phyloP scores from a whole-genome alignment of 1,140 invertebrate species.

The Heliconius hewitsoni region DNA sequence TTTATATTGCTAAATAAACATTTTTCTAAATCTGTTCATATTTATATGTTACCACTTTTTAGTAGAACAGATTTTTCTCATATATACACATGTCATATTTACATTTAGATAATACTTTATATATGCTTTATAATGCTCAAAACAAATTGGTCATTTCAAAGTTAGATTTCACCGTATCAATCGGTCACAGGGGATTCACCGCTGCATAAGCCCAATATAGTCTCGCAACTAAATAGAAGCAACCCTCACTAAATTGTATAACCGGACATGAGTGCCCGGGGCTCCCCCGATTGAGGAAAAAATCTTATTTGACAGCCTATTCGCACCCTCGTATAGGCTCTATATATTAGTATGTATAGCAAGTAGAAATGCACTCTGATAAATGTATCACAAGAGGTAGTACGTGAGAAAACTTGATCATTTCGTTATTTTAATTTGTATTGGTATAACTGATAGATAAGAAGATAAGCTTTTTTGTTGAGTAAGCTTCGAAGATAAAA shows the following conservation, averaged over 20 bases:
- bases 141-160: slow-evolving; percentile 17
- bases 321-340: slow-evolving; percentile 55
- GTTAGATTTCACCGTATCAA: slow-evolving; percentile 20
- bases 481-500: background rate
- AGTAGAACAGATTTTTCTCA: background rate
- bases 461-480: background rate
- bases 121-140: background rate
- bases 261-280: slow-evolving; percentile 54
- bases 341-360: slow-evolving; percentile 23
- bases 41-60: background rate
- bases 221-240: slow-evolving; percentile 36
- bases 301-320: slow-evolving; percentile 77
- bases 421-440: slow-evolving; percentile 8
- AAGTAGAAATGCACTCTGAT: background rate
- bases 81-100: too few species aligned
- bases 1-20: too few species aligned
- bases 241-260: slow-evolving; percentile 68
- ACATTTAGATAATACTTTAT: background rate
- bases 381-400: slow-evolving; percentile 6
- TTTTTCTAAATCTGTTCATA: too few species aligned
- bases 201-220: slow-evolving; percentile 22
- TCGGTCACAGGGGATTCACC: slow-evolving; percentile 9
- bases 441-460: background rate
- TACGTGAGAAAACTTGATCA: slow-evolving; percentile 1
- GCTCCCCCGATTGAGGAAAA: slow-evolving; percentile 71